A percentile compares a stretch with the other conserved stretches of the same genome.
Conservation (phyloP, 2,113 vertebrate species). For the Sclerurus mexicanus region DNA sequence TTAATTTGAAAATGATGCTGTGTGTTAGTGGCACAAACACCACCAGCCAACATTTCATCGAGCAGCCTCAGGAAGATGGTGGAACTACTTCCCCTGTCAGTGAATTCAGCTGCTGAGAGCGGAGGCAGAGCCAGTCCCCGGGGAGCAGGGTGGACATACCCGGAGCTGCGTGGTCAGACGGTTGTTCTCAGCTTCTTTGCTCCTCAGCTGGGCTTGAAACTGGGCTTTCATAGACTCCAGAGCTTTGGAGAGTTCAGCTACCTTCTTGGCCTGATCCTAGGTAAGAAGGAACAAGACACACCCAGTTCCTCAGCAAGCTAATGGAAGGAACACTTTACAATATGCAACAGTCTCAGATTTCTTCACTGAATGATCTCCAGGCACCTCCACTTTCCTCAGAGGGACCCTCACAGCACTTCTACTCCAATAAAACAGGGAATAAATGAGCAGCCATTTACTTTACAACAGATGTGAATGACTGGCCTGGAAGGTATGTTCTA, state of each 20-base stretch:
- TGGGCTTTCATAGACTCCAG: slow-evolving; percentile 83
- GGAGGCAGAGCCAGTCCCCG: background rate
- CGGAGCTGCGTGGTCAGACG: slow-evolving; percentile 81
- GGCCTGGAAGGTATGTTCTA: background rate
- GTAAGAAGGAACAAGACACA: background rate
- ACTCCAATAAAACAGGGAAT: background rate
- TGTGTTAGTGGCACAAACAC: background rate
- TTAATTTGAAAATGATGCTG: background rate
- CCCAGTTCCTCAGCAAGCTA: background rate
- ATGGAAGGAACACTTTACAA: background rate
- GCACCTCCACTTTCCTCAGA: background rate
- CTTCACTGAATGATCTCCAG: background rate
- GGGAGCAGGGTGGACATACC: slow-evolving; percentile 59
- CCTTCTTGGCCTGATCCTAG: slow-evolving; percentile 82
- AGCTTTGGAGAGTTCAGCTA: slow-evolving; percentile 78
- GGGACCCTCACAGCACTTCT: background rate
- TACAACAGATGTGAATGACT: background rate
- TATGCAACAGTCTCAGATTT: background rate
- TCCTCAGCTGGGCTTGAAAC: slow-evolving; percentile 85
- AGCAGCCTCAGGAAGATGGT: background rate
- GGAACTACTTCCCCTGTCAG: background rate
- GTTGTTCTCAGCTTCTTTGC: slow-evolving; percentile 87
- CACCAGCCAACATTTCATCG: background rate
- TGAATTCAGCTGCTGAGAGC: no score
- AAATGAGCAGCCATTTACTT: background rate